Evolutionary conservation across 2,113 vertebrate species (phyloP), one percentile per base, ranked within the genome.

Genomic region (Perognathus longimembris): DNA sequence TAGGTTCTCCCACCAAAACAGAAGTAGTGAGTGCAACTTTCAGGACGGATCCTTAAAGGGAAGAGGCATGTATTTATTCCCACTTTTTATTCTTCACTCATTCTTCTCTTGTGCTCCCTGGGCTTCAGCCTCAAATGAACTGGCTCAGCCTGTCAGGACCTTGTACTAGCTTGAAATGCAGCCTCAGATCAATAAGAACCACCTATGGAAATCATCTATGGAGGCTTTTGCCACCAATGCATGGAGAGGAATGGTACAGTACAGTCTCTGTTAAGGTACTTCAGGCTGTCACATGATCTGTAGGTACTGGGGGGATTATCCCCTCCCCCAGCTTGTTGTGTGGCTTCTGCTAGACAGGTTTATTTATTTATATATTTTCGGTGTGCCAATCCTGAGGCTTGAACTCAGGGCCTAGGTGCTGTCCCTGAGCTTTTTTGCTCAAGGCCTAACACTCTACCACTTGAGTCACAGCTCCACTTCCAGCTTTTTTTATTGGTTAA

Each of bases 101-200:
- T 84, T 71, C 26, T 92, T 86, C 40, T 32, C n/a, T 92, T 87
- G 54, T 84, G 36, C 83, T 75, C 20, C 61, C n/a, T 89, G 50
- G 73, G 82, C 40, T 30, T 76, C 57, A 64, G 54, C 22, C 57
- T 30, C 45, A 40, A 57, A 74, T 73, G 57, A 78, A 57, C 10
- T 78, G 94, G 50, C 30, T 61, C 63, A 73, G 34, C 32, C 71
- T 50, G 11, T 10, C 6, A 7, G 34, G 32, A 10, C 34, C 73
- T 76, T 79, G 61, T 88, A 82, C 45, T 76, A 30, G 28, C 59
- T 66, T 32, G 6, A 88, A 7, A 26, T n/a, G 1, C 70, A 93
- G 32, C 40, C n/a, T 59, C 0, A 0, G 18, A 14, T 80, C 54
- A 42, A 8, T 45, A 45, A 45, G 45, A 45, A 45, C 45, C 45